phyloP scores from a whole-genome alignment of 2,888 invertebrate genomes.

The Plagodis pulveraria region DNA sequence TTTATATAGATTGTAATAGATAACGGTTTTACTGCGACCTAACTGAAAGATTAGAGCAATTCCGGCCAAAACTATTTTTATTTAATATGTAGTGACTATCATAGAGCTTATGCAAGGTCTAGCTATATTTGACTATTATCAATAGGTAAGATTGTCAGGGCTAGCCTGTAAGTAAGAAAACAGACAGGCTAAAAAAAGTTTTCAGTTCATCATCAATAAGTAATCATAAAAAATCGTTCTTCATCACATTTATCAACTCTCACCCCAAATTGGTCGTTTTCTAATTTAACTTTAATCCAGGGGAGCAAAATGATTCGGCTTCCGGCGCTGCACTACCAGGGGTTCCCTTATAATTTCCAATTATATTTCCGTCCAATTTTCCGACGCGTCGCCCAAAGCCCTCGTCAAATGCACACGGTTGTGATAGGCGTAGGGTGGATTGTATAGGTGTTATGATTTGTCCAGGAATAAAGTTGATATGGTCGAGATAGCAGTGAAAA shows the following conservation, averaged over 20 bases:
- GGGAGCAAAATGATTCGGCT: constrained; percentile 47
- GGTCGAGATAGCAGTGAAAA: constrained; percentile 7
- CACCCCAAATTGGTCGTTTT: constrained; percentile 39
- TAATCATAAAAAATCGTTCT: background rate
- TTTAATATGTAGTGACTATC: too few species aligned
- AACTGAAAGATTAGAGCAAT: too few species aligned
- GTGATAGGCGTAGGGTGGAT: constrained; percentile 28
- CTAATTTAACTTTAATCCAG: constrained; percentile 50
- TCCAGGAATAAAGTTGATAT: constrained; percentile 18
- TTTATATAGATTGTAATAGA: too few species aligned
- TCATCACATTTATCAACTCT: constrained; percentile 25
- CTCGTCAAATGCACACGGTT: constrained; percentile 76
- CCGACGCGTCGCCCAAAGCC: constrained; percentile 82
- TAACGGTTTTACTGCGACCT: too few species aligned
- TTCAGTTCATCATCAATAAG: background rate
- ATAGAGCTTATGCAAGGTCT: too few species aligned
- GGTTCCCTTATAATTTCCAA: constrained; percentile 83
- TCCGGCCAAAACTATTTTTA: too few species aligned
- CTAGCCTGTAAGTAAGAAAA: too few species aligned
- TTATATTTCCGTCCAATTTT: constrained; percentile 85
- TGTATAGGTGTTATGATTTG: constrained; percentile 25
- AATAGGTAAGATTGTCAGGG: too few species aligned
- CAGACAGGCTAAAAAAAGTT: too few species aligned
- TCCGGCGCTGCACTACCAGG: constrained; percentile 48
- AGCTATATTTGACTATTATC: too few species aligned